Percentiles rank a stretch among this genome's conserved stretches.
phyloP scores from a whole-genome alignment of 1,140 invertebrate species.

The Anastrepha obliqua region DNA sequence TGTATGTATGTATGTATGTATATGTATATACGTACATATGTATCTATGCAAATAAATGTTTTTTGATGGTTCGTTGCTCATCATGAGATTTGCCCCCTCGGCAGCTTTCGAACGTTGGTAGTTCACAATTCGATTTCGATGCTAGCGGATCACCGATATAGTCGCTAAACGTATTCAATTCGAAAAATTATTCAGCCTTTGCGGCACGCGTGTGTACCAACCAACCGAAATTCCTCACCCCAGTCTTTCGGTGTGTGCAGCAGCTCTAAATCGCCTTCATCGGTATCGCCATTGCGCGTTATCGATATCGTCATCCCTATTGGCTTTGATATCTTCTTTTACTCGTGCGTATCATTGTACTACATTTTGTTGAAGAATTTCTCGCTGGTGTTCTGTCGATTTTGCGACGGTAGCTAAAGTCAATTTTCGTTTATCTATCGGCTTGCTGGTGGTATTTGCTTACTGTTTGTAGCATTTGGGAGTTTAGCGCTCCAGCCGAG shows the following conservation, averaged over 20 bases:
- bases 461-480: background rate
- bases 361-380: too few relatives aligned
- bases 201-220: background rate
- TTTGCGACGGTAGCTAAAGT: constrained; percentile 3
- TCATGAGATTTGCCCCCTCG: constrained; percentile 40
- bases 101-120: background rate
- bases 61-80: constrained; percentile 14
- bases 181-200: background rate
- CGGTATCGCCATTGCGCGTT: background rate
- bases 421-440: constrained; percentile 10
- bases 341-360: background rate
- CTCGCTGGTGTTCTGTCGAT: background rate
- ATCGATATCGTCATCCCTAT: constrained; percentile 20
- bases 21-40: background rate
- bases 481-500: background rate
- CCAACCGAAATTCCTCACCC: too few relatives aligned
- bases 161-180: constrained; percentile 25
- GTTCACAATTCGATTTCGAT: constrained; percentile 40
- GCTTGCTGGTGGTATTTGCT: background rate
- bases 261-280: background rate
- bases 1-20: background rate
- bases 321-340: background rate
- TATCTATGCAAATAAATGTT: background rate
- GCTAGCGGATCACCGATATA: constrained; percentile 37
- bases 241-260: background rate